Evolutionary conservation across 1,140 invertebrate genomes (phyloP), one percentile per base, ranked within the genome.

Genomic region (Drosophila arizonae): DNA sequence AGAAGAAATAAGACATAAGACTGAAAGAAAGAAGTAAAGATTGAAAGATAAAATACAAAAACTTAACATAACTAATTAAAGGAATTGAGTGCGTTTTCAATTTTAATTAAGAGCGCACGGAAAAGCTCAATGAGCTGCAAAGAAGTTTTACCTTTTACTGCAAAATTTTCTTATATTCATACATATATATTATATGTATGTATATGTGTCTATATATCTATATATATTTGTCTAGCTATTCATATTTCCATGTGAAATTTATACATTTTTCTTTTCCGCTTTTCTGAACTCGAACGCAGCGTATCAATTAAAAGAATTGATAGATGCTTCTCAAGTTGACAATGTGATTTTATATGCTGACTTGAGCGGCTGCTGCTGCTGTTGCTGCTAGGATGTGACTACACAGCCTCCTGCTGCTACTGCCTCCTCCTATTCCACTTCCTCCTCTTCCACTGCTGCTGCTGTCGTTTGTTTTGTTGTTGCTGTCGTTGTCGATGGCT

Each of bases 281-380:
- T 6, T 21, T 15, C 15, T 9, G n/a, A 9, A 45, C 13, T 6
- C 15, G 13, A 30, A 65, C 33, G 63, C 8, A 54, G 54, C 72
- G 74, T 9, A 39, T 79, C 77, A 79, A 79, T 79, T 79, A 79
- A 79, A 79, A 76, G 69, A 79, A 77, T 73, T 77, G 77, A 79
- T 79, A 79, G 77, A 79, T 79, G 77, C 74, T 69, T 11, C 65
- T 77, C 74, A 56, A 79, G 77, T 73, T 79, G 77, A 79, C 77
- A 79, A 79, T 79, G 77, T 77, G 77, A 76, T 76, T 79, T 77
- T 76, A 10, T 73, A 79, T 77, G 74, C 69, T n/a, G 43, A 46
- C 33, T 43, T 33, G 30, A 24, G 36, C 36, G 36, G 36, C 30
- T 50, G 6, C 21, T 24, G 21, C 17, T 17, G n/a, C n/a, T n/a